Percentiles rank a stretch among this genome's conserved stretches.
These are phyloP conservation scores for Gymnogyps californianus DNA, from an alignment of 2,113 vertebrate species.

Conservation along the genomic window DNA sequence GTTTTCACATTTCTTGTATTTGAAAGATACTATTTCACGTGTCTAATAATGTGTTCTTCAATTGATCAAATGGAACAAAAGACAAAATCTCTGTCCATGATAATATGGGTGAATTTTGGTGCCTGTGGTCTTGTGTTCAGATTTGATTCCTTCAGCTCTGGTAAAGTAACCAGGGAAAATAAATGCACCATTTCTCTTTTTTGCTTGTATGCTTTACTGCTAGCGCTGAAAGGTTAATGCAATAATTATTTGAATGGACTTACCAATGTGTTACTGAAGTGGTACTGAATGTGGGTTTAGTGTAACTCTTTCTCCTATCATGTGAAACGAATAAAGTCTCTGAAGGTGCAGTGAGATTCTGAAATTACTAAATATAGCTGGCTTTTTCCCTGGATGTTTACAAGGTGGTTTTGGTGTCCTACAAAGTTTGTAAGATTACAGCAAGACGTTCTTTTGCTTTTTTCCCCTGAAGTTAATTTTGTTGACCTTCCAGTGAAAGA, in stretches of 20 bases:
- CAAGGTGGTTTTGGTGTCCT: neutral
- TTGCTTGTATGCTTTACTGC: neutral
- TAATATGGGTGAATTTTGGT: neutral
- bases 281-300: neutral
- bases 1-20: neutral
- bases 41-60: neutral
- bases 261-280: neutral
- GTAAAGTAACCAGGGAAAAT: neutral
- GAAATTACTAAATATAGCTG: neutral
- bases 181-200: neutral
- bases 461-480: neutral
- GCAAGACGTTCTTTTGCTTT: neutral
- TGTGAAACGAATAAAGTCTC: neutral
- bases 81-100: neutral
- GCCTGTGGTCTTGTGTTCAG: neutral
- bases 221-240: neutral
- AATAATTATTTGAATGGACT: neutral
- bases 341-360: neutral
- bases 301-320: neutral
- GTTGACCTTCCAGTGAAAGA: neutral
- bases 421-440: neutral
- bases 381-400: neutral
- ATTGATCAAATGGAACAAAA: neutral
- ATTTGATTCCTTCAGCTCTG: neutral
- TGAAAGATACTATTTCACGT: neutral